Conservation (phyloP, 1,140 invertebrate species). For the Bicyclus anynana region DNA sequence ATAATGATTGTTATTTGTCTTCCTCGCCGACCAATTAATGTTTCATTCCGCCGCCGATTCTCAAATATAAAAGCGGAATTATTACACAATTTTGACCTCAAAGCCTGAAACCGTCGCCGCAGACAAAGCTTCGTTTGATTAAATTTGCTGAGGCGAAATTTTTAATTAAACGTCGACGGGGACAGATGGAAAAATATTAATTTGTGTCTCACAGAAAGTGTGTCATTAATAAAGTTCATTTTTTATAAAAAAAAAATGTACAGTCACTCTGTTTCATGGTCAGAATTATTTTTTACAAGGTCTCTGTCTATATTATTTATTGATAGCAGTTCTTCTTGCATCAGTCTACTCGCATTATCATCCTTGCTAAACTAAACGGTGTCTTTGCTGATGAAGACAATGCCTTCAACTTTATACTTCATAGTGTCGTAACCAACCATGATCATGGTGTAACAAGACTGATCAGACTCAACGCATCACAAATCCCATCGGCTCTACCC, state of each 20-base stretch:
- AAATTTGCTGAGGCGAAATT: slow-evolving; percentile 2
- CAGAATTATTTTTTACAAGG: too few species aligned
- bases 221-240: not conserved
- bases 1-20: not conserved
- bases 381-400: too few species aligned
- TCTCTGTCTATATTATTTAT: too few species aligned
- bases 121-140: slow-evolving; percentile 3
- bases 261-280: not conserved
- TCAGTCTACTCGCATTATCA: too few species aligned
- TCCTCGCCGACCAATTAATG: not conserved
- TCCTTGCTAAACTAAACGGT: too few species aligned
- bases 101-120: not conserved
- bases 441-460: too few species aligned
- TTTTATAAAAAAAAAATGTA: not conserved
- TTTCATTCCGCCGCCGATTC: not conserved
- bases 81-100: not conserved
- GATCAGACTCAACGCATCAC: too few species aligned
- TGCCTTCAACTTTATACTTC: too few species aligned
- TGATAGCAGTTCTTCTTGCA: too few species aligned
- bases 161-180: not conserved
- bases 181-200: not conserved
- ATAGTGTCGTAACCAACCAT: too few species aligned
- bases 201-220: not conserved
- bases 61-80: not conserved
- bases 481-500: too few species aligned